These are phyloP conservation scores for Epinephelus lanceolatus DNA, from an alignment of 2,113 vertebrate genomes.

Conservation along the genomic window DNA sequence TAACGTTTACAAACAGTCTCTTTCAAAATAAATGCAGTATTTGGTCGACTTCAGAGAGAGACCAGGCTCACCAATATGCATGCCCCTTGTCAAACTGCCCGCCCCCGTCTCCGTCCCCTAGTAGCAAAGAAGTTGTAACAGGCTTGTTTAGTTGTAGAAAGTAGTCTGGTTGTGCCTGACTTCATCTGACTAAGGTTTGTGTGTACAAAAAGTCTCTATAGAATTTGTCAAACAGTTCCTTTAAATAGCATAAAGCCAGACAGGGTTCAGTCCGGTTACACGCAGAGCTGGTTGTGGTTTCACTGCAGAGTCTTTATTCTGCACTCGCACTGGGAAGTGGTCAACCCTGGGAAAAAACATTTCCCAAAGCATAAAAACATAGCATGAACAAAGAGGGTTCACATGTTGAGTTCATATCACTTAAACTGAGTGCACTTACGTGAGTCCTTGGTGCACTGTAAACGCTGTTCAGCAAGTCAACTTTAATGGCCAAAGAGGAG, in stretches of 20 bases:
- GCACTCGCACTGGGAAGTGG: neutral
- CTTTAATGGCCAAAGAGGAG: constrained; percentile 10
- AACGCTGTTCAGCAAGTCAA: constrained; percentile 1
- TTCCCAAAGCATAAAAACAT: neutral
- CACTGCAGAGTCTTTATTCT: neutral
- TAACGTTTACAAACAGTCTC: too few relatives aligned
- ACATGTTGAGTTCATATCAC: neutral
- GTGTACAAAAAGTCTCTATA: too few relatives aligned
- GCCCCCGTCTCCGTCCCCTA: too few relatives aligned
- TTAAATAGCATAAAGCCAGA: neutral
- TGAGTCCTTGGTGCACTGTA: neutral
- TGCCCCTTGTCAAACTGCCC: too few relatives aligned
- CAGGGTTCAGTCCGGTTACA: neutral
- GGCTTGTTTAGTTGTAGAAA: too few relatives aligned
- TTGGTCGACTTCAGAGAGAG: too few relatives aligned
- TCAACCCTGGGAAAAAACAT: neutral
- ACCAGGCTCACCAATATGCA: too few relatives aligned
- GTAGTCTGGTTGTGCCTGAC: too few relatives aligned
- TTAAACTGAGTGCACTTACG: neutral
- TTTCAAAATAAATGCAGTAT: too few relatives aligned
- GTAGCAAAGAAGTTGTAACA: too few relatives aligned
- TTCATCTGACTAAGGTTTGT: too few relatives aligned
- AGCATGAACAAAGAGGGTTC: neutral
- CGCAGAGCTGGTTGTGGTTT: neutral
- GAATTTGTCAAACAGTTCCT: neutral